Evolutionary conservation across 1,140 invertebrate species (phyloP).

Genomic region (Neuroterus valhalla): DNA sequence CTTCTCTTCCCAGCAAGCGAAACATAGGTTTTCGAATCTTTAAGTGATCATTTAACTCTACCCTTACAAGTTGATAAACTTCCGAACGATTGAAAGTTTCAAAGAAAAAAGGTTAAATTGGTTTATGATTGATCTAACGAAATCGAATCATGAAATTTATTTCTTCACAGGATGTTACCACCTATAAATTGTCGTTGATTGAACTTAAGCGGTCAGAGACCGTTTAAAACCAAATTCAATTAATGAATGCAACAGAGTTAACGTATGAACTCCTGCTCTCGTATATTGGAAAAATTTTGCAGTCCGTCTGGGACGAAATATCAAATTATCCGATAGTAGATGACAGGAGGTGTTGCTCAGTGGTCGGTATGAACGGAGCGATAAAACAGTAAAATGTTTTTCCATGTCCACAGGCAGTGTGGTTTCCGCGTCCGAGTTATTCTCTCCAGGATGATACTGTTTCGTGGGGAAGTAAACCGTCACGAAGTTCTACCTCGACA

Average conservation of each 20-base stretch:
- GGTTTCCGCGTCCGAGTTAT: conserved; percentile 22
- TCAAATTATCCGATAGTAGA: conserved; percentile 15
- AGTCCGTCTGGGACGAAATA: background rate
- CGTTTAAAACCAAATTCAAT: background rate
- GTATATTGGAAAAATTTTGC: conserved; percentile 8
- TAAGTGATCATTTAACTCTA: too few relatives aligned
- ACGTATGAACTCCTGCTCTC: background rate
- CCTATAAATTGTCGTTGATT: conserved; percentile 11
- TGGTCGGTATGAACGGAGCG: background rate
- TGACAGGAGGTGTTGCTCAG: background rate
- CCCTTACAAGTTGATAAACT: too few relatives aligned
- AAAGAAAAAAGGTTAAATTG: too few relatives aligned
- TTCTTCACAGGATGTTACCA: background rate
- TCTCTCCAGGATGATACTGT: conserved; percentile 41
- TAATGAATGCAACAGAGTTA: conserved; percentile 7
- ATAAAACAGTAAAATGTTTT: conserved; percentile 26
- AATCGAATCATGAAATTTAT: background rate
- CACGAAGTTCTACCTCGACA: conserved; percentile 38
- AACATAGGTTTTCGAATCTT: too few relatives aligned
- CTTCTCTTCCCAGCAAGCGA: too few relatives aligned
- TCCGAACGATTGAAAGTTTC: too few relatives aligned
- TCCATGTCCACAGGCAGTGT: background rate
- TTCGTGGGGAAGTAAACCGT: conserved; percentile 48
- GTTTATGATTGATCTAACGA: background rate
- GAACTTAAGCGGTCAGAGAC: conserved; percentile 9